Evolutionary conservation across 2,797 vertebrate species (phyloP).

Genomic region (Enteromius afrohamiltoni): DNA sequence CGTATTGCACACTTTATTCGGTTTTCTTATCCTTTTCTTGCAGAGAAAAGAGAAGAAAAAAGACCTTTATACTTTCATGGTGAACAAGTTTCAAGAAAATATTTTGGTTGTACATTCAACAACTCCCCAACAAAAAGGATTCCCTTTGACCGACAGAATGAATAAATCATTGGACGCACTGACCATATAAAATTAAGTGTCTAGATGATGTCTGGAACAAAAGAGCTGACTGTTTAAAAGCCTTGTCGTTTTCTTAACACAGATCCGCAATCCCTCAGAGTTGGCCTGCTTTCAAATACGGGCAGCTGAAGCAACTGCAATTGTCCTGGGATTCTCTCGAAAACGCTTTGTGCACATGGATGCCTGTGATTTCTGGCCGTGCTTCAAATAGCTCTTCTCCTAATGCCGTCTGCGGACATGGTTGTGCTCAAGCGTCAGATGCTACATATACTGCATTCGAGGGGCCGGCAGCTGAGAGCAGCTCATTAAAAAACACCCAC

Average conservation of each 20-base stretch:
- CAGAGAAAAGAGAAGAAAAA: not conserved
- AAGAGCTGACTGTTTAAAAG: constrained; percentile 37
- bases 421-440: constrained; percentile 36
- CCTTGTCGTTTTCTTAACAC: constrained; percentile 15
- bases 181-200: constrained; percentile 14
- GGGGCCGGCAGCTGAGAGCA: constrained; percentile 10
- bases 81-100: not conserved
- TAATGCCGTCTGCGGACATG: constrained; percentile 24
- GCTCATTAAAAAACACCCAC: constrained; percentile 38
- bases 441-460: constrained; percentile 29
- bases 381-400: constrained; percentile 43
- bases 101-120: constrained; percentile 1
- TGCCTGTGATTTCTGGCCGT: constrained; percentile 51
- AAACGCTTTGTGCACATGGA: constrained; percentile 35
- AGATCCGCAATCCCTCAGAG: constrained; percentile 13
- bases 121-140: not conserved
- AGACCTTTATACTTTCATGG: not conserved
- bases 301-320: constrained; percentile 42
- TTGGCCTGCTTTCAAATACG: constrained; percentile 24
- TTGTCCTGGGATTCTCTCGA: constrained; percentile 38
- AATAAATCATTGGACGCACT: not conserved
- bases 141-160: constrained; percentile 7
- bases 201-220: constrained; percentile 28
- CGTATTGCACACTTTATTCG: not conserved
- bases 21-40: constrained; percentile 26